These are phyloP conservation scores for Tinamus major DNA, from an alignment of 2,797 vertebrate species.

Conservation along the genomic window DNA sequence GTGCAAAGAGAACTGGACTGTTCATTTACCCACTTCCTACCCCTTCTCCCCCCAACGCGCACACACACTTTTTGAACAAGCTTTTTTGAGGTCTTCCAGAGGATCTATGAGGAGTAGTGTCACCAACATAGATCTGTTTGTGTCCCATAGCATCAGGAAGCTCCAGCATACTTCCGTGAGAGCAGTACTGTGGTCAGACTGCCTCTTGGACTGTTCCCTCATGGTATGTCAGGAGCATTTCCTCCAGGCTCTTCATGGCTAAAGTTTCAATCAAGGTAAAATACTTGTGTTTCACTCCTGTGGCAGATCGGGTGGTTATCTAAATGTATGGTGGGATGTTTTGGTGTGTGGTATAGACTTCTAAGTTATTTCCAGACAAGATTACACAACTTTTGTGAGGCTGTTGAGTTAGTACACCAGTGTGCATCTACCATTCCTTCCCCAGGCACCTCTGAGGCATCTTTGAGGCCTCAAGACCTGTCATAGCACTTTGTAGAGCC, in stretches of 20 bases:
- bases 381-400: background rate
- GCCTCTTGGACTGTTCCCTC: background rate
- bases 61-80: background rate
- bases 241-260: background rate
- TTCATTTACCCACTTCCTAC: background rate
- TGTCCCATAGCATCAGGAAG: background rate
- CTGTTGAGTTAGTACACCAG: background rate
- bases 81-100: background rate
- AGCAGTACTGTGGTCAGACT: background rate
- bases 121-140: background rate
- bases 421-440: background rate
- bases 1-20: background rate
- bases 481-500: background rate
- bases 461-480: background rate
- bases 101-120: background rate
- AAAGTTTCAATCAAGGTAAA: background rate
- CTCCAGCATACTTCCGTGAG: background rate
- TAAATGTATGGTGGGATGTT: background rate
- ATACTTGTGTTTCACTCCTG: background rate
- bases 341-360: background rate
- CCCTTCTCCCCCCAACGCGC: background rate
- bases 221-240: background rate
- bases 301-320: background rate
- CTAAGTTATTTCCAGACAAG: background rate
- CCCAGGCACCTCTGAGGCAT: background rate